Evolutionary conservation across 2,113 vertebrate genomes (phyloP).

Genomic region (Prochilodus magdalenae): DNA sequence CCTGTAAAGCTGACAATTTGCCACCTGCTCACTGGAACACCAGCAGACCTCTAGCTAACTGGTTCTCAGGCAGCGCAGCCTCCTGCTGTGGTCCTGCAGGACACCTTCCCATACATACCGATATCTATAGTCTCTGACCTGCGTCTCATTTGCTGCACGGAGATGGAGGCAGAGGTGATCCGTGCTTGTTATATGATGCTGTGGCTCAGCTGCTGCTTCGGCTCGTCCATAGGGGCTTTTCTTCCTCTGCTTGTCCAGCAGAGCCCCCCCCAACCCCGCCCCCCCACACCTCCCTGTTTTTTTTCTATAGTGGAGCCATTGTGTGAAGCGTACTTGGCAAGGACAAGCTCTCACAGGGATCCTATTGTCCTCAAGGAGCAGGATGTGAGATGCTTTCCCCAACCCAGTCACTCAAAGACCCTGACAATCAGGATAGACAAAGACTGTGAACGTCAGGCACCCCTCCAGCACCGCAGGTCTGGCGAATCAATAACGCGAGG

Average conservation of each 20-base stretch:
- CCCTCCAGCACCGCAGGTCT: neutral
- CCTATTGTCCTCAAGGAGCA: neutral
- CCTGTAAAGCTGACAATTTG: too few relatives aligned
- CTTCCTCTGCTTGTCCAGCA: neutral
- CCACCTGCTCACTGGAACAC: too few relatives aligned
- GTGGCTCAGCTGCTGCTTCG: neutral
- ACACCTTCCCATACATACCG: neutral
- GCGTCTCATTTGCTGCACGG: neutral
- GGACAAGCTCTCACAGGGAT: neutral
- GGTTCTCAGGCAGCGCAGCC: too few relatives aligned
- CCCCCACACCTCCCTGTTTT: neutral
- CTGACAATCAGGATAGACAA: neutral
- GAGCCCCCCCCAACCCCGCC: neutral
- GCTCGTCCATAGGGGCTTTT: neutral
- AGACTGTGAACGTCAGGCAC: neutral
- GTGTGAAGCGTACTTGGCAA: conserved; percentile 4
- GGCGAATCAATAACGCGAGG: too few relatives aligned
- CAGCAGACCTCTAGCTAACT: too few relatives aligned
- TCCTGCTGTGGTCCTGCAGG: neutral
- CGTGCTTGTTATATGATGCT: neutral
- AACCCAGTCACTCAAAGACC: neutral
- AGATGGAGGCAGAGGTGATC: neutral
- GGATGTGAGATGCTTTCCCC: neutral
- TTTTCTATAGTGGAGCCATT: neutral
- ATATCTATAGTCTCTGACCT: neutral